phyloP scores from a whole-genome alignment of 2,888 invertebrate genomes.

The Drosophila monieri region DNA sequence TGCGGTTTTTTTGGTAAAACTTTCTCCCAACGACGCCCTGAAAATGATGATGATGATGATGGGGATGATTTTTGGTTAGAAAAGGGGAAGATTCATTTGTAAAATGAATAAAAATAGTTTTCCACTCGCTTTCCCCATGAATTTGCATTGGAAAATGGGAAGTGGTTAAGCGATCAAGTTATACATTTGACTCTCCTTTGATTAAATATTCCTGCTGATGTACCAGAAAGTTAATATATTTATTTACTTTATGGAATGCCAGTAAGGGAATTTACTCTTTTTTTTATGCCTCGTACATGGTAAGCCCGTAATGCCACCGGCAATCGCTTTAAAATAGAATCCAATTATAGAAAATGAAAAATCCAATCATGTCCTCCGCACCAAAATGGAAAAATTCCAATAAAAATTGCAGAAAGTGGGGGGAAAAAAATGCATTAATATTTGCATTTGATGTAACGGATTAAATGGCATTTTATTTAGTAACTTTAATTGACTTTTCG shows the following conservation, averaged over 20 bases:
- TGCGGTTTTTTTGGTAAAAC: constrained; percentile 52
- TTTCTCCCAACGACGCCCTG: constrained; percentile 37
- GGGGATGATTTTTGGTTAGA: neutral
- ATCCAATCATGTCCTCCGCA: neutral
- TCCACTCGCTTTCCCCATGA: constrained; percentile 17
- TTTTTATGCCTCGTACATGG: neutral
- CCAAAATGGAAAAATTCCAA: too few relatives aligned
- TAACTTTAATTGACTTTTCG: constrained; percentile 1
- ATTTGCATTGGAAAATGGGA: constrained; percentile 37
- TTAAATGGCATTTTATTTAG: neutral
- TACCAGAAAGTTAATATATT: neutral
- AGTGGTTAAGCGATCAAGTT: too few relatives aligned
- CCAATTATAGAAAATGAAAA: constrained; percentile 1
- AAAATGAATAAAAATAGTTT: constrained; percentile 55
- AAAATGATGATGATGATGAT: constrained; percentile 33
- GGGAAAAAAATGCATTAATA: neutral
- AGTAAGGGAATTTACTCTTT: neutral
- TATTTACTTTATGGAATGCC: neutral
- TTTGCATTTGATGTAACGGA: neutral
- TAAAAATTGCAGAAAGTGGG: neutral
- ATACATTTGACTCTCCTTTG: too few relatives aligned
- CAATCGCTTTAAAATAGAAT: constrained; percentile 3
- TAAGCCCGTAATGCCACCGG: neutral
- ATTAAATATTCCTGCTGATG: too few relatives aligned
- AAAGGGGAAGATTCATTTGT: constrained; percentile 37